Percentiles rank a stretch among this genome's conserved stretches.
Conservation (phyloP, 2,797 vertebrate genomes). For the Euthynnus affinis region DNA sequence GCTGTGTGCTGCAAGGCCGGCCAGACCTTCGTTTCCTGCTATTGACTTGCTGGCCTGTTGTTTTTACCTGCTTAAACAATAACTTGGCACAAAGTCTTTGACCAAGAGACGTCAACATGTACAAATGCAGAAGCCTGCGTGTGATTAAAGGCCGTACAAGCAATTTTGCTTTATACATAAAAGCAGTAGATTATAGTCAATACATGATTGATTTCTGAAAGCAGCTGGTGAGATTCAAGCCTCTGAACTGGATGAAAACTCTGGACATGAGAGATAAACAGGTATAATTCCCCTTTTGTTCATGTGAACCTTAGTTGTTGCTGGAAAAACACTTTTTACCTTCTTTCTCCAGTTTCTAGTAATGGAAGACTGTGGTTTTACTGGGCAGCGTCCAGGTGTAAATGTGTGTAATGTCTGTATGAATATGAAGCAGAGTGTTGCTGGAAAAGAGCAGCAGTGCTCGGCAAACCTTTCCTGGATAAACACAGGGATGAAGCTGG, state of each 20-base stretch:
- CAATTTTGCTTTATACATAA: slow-evolving; percentile 12
- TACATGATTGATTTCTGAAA: slow-evolving; percentile 28
- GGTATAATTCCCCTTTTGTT: neutral
- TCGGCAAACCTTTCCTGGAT: slow-evolving; percentile 24
- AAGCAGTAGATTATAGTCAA: slow-evolving; percentile 3
- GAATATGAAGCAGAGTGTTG: slow-evolving; percentile 11
- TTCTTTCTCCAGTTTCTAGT: neutral
- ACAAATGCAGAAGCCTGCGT: slow-evolving; percentile 22
- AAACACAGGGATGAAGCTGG: slow-evolving; percentile 30
- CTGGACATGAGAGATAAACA: slow-evolving; percentile 16
- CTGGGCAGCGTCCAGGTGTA: slow-evolving; percentile 26
- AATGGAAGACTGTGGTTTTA: neutral
- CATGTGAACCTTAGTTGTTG: too few species aligned
- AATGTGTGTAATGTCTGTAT: slow-evolving; percentile 21
- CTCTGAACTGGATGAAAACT: neutral
- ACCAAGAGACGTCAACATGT: slow-evolving; percentile 52
- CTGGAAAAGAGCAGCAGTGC: slow-evolving; percentile 18
- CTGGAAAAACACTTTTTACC: neutral
- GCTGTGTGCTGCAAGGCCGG: slow-evolving; percentile 22
- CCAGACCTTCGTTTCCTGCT: slow-evolving; percentile 67
- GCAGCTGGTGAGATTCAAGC: slow-evolving; percentile 20
- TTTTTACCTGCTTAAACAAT: slow-evolving; percentile 75
- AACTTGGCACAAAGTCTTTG: slow-evolving; percentile 58
- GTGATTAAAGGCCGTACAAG: slow-evolving; percentile 30
- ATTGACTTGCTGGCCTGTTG: slow-evolving; percentile 72